Base-by-base conservation (phyloP, 2,113 vertebrate genomes). In the Bujurquina vittata region DNA sequence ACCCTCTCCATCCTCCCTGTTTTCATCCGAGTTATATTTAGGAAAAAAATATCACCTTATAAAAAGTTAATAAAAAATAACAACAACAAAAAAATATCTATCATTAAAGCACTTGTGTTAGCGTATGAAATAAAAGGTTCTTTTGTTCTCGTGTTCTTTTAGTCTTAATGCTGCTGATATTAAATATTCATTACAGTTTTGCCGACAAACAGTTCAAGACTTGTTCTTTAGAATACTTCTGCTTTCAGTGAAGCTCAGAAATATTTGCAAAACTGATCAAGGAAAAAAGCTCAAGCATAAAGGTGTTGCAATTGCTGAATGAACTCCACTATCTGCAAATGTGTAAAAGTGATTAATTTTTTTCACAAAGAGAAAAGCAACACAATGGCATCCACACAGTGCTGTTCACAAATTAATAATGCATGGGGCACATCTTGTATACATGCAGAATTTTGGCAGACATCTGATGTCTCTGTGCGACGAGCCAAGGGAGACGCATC, bases 381-480 rank as follows among this genome's bases (percentile, higher is more conserved):
- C 6, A 49, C 56, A 62, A 23, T 11, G 62, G 58, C 54, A 31
- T 10, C 54, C 81, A 43, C 80, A 84, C 26, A 15, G 49, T 75
- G 26, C 55, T 74, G 62, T 57, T 87, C 72, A 60, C 56, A 46
- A 60, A 89, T 92, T 81, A 91, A 92, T 92, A 90, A 92, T 94
- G 79, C 87, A 94, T 87, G 23, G 81, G 35, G 87, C 89, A 87
- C 84, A 86, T 87, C 88, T 79, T 88, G 90, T 85, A 80, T 82
- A 87, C 86, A 81, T 77, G 83, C 90, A 86, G 90, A 87, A 80
- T 86, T 91, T 91, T 91, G 90, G 92, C 91, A 84, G 88, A 81
- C 86, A 76, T 85, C 81, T 86, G 86, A 91, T 88, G 89, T 81
- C 65, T 89, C 72, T 87, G 78, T 72, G 74, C 77, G 82, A 89